These are phyloP conservation scores for Numida meleagris DNA, from an alignment of 2,113 vertebrate species.

Conservation along the genomic window DNA sequence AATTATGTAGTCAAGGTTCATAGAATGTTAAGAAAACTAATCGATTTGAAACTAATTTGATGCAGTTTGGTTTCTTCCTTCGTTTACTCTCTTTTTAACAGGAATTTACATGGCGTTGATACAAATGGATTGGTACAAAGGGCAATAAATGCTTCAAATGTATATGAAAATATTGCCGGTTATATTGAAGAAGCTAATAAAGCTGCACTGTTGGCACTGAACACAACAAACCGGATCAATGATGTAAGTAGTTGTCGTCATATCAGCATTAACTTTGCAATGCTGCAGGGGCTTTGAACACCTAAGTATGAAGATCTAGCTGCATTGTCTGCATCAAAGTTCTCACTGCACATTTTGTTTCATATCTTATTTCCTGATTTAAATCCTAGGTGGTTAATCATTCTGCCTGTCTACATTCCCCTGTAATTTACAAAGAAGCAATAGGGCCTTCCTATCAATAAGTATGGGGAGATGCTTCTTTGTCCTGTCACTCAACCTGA, in stretches of 20 bases:
- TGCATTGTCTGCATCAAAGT: not conserved
- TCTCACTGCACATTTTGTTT: not conserved
- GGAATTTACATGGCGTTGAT: slow-evolving; percentile 85
- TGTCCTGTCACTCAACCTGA: not conserved
- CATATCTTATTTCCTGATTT: not conserved
- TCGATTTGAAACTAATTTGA: not conserved
- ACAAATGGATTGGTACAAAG: slow-evolving; percentile 92
- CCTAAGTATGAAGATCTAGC: not conserved
- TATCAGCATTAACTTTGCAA: not conserved
- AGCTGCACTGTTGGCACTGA: slow-evolving; percentile 80
- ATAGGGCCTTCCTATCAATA: not conserved
- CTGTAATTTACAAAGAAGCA: not conserved
- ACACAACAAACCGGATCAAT: slow-evolving; percentile 83
- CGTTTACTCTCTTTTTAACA: slow-evolving; percentile 22
- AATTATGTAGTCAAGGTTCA: not conserved
- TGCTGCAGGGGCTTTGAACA: not conserved
- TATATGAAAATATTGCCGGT: slow-evolving; percentile 90
- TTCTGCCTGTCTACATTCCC: not conserved
- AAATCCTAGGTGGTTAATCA: not conserved
- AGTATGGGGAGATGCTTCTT: not conserved
- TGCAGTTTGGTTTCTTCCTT: not conserved
- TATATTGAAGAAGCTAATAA: slow-evolving; percentile 86
- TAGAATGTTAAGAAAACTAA: not conserved
- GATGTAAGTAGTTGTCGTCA: slow-evolving; percentile 81
- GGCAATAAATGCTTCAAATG: slow-evolving; percentile 92